Conservation (phyloP, 2,888 invertebrate genomes). For the Sympetrum striolatum region DNA sequence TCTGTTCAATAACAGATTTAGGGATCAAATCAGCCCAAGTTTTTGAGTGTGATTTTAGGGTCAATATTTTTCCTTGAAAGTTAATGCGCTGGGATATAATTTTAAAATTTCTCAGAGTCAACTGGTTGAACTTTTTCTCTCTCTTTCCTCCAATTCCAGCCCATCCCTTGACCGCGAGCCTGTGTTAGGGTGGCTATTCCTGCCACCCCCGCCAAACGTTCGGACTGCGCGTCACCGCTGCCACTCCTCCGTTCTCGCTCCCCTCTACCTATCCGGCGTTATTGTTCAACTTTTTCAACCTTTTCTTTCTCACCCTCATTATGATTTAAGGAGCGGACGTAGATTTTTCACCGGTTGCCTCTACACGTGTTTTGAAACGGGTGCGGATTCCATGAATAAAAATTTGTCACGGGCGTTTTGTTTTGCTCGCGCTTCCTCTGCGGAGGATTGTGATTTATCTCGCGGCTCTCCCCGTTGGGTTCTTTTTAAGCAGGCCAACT, state of each 20-base stretch:
- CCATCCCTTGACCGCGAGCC: background rate
- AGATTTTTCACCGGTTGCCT: background rate
- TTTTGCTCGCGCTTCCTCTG: background rate
- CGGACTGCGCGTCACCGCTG: background rate
- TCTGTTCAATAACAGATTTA: no score
- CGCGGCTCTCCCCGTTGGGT: background rate
- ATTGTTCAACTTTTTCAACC: background rate
- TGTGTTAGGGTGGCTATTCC: slow-evolving; percentile 21
- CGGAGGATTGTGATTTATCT: background rate
- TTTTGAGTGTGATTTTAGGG: no score
- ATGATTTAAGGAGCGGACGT: background rate
- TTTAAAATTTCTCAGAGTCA: no score
- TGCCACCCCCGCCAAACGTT: slow-evolving; percentile 10
- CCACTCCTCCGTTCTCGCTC: background rate
- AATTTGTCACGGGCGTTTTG: background rate
- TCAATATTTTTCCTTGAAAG: no score
- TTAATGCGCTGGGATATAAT: no score
- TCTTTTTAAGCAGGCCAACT: no score
- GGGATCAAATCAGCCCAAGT: no score
- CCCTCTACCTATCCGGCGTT: background rate
- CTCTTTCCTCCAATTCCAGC: background rate
- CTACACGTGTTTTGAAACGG: background rate
- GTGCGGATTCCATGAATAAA: background rate
- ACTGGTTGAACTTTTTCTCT: no score
- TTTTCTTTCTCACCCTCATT: background rate